These are phyloP conservation scores for Argyra leucocephala DNA, from an alignment of 2,888 invertebrate genomes.

Conservation along the genomic window DNA sequence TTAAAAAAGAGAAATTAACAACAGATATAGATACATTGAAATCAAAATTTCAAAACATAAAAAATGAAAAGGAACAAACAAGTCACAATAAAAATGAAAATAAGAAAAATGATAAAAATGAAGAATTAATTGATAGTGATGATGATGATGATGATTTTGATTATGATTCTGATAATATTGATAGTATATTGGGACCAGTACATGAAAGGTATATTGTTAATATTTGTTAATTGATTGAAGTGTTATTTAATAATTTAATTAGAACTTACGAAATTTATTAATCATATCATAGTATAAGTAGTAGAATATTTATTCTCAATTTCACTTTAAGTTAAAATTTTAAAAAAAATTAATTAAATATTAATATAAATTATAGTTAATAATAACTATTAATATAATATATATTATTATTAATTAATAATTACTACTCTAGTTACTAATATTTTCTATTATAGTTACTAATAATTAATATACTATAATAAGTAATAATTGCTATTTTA, in stretches of 20 bases:
- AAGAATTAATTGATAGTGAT: conserved; percentile 24
- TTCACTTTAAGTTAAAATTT: too few relatives aligned
- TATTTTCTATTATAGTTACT: too few relatives aligned
- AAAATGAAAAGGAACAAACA: conserved; percentile 16
- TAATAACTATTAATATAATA: too few relatives aligned
- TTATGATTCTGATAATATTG: neutral
- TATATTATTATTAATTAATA: too few relatives aligned
- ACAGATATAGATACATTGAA: conserved; percentile 18
- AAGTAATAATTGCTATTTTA: too few relatives aligned
- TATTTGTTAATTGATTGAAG: too few relatives aligned
- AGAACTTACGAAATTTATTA: too few relatives aligned
- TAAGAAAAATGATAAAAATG: conserved; percentile 5
- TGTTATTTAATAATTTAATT: too few relatives aligned
- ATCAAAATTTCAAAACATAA: conserved; percentile 25
- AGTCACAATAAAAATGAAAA: conserved; percentile 10
- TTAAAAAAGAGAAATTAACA: conserved; percentile 16
- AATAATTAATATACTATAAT: too few relatives aligned
- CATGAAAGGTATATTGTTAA: neutral
- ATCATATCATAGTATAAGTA: neutral
- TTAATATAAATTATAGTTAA: too few relatives aligned
- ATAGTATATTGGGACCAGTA: neutral
- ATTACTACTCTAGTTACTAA: too few relatives aligned
- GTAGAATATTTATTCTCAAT: neutral
- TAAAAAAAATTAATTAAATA: too few relatives aligned
- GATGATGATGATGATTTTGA: conserved; percentile 1